Evolutionary conservation across 2,888 invertebrate species (phyloP), one percentile per base, ranked within the genome.

Genomic region (Lordiphosa fenestrarum): DNA sequence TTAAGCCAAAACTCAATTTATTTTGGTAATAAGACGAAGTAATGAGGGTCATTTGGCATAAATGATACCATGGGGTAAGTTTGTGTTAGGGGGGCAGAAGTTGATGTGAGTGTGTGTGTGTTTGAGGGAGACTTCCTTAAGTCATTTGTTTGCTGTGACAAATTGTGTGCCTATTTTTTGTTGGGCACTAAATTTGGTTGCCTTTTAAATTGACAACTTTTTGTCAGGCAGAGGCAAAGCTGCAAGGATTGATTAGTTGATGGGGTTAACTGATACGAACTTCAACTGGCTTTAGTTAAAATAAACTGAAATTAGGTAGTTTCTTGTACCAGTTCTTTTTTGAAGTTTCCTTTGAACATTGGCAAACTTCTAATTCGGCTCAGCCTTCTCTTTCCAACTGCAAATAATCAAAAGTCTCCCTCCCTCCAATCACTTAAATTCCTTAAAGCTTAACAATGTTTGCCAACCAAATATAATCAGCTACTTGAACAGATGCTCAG

Each of bases 21-120:
- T 81, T 81, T 81, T 68, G 67, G 84, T 81, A 85, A 83, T 85
- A 81, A 76, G 80, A 57, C 66, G 73, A 73, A 83, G 61, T 81
- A 81, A 81, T 81, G 80, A 83, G 82, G 85, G 80, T 85, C 85
- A 81, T 81, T 81, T 83, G 84, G 84, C 77, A 80, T 83, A 83
- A 85, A 80, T 71, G 77, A 75, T 59, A 62, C 59, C 41, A 35
- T 33, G 46, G 46, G 46, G 55, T 33, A 48, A 56, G 10, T 49
- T 23, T 56, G 37, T 30, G 30, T 3, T 9, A 30, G 9, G 21
- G 9, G 21, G 19, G 30, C 15, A 30, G 39, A 36, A 44, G 41
- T 6, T 40, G 44, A 47, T 41, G 53, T 55, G 55, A 48, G 57
- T 44, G 39, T 33, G 53, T 35, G 36, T 13, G 42, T 9, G 15